Evolutionary conservation across 2,797 vertebrate genomes (phyloP).

Genomic region (Rousettus madagascariensis): DNA sequence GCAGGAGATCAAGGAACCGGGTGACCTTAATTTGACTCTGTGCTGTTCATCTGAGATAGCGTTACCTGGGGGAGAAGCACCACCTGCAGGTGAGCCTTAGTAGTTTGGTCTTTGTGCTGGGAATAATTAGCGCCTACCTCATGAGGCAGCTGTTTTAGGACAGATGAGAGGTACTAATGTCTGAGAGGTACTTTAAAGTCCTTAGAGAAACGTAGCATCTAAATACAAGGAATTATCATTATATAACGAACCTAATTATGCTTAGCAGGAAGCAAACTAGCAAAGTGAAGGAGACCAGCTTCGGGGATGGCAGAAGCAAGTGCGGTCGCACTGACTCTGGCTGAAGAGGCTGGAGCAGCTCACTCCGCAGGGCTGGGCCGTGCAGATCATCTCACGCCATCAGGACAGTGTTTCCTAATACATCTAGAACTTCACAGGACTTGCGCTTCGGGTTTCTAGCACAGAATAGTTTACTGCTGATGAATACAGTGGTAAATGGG

Average conservation of each 20-base stretch:
- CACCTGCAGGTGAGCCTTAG: conserved; percentile 6
- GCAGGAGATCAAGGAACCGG: background rate
- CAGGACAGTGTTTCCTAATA: background rate
- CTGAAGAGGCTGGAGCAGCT: conserved; percentile 39
- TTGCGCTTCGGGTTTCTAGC: background rate
- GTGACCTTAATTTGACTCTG: background rate
- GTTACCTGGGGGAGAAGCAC: background rate
- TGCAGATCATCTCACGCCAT: background rate
- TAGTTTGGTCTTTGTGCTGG: conserved; percentile 45
- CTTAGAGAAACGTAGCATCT: conserved; percentile 37
- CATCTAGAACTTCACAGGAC: background rate
- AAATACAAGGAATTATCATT: conserved; percentile 65
- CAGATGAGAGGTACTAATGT: conserved; percentile 49
- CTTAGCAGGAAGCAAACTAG: conserved; percentile 79
- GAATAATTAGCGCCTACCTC: conserved; percentile 57
- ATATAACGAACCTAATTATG: conserved; percentile 81
- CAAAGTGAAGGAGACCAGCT: conserved; percentile 63
- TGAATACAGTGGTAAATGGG: background rate
- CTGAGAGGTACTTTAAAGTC: conserved; percentile 54
- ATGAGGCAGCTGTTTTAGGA: conserved; percentile 25
- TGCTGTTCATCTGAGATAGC: background rate
- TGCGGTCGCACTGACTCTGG: conserved; percentile 64
- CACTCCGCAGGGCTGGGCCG: background rate
- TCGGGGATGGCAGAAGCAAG: conserved; percentile 57
- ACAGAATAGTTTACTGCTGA: background rate